Evolutionary conservation across 2,888 invertebrate genomes (phyloP).

Genomic region (Tetragonula carbonaria): DNA sequence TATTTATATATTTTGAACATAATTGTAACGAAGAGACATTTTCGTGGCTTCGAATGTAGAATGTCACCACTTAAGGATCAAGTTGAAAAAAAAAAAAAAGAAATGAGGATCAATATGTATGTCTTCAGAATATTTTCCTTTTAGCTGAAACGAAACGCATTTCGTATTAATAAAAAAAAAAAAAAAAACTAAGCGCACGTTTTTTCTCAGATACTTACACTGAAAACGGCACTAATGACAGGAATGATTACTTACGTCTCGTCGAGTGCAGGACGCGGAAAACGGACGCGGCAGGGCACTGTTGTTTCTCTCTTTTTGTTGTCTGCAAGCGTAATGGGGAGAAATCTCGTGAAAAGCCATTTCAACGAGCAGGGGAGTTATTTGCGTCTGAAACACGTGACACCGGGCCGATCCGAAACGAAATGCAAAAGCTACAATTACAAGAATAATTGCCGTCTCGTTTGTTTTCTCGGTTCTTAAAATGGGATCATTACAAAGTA

Average conservation of each 20-base stretch:
- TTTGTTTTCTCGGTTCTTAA: constrained; percentile 57
- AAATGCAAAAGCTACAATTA: constrained; percentile 54
- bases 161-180: neutral
- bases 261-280: neutral
- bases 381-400: constrained; percentile 29
- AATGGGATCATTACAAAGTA: constrained; percentile 62
- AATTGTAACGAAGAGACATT: no score
- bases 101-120: no score
- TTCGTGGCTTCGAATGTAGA: no score
- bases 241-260: constrained; percentile 44
- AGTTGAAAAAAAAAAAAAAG: no score
- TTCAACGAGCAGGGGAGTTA: constrained; percentile 33
- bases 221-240: constrained; percentile 40
- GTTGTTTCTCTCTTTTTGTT: constrained; percentile 8
- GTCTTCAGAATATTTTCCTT: no score
- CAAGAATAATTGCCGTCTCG: constrained; percentile 60
- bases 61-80: no score
- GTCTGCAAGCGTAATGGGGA: constrained; percentile 19
- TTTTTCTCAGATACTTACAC: constrained; percentile 14
- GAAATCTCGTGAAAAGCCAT: constrained; percentile 41
- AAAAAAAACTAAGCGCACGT: neutral
- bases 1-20: no score
- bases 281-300: neutral
- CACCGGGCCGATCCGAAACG: constrained; percentile 31
- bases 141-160: neutral